These are phyloP conservation scores for Hemiscyllium ocellatum DNA, from an alignment of 2,113 vertebrate species.

Conservation along the genomic window DNA sequence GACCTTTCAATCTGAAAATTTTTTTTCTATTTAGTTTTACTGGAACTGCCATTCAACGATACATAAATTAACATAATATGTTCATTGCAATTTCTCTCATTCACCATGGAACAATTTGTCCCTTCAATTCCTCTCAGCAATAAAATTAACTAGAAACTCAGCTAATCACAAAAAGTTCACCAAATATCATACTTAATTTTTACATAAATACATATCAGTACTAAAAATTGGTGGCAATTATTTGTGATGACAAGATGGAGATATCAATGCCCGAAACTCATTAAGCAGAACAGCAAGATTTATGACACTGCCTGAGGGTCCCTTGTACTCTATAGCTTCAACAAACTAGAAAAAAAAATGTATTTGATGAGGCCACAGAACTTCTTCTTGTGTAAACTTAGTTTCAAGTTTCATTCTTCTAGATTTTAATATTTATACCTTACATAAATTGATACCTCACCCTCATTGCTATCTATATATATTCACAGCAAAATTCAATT, in stretches of 20 bases:
- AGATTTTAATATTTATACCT: not conserved
- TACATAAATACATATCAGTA: conserved; percentile 20
- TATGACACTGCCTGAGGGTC: not conserved
- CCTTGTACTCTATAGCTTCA: not conserved
- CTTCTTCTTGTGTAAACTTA: not conserved
- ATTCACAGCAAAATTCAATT: not conserved
- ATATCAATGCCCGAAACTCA: not conserved
- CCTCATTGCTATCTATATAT: not conserved
- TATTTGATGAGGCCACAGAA: not conserved
- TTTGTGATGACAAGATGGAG: conserved; percentile 3
- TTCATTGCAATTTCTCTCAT: not conserved
- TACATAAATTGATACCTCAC: not conserved
- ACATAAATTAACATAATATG: not conserved
- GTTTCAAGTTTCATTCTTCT: not conserved
- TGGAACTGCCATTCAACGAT: not conserved
- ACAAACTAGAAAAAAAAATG: not conserved
- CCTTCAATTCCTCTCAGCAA: not conserved
- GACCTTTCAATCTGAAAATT: not conserved
- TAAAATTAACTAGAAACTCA: not conserved
- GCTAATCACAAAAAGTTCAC: not conserved
- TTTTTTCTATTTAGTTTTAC: not conserved
- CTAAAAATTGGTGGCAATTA: conserved; percentile 9
- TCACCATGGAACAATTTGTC: not conserved
- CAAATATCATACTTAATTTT: not conserved
- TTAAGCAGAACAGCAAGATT: conserved; percentile 25